Conservation (phyloP, 2,888 invertebrate genomes). For the Trisateles emortualis region DNA sequence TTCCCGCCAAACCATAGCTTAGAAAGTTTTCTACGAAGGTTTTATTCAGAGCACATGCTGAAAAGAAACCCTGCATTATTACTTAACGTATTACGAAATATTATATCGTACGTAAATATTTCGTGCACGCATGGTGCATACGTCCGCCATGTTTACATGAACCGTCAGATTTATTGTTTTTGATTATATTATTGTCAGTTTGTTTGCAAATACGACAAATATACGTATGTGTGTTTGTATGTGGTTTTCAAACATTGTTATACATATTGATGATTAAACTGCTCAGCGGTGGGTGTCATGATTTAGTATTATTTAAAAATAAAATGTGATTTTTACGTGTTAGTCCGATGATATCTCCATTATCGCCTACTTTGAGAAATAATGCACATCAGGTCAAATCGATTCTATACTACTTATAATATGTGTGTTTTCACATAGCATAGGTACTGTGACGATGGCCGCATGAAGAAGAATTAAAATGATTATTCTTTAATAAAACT, state of each 20-base stretch:
- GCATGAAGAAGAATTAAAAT: no score
- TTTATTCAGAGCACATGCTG: conserved; percentile 10
- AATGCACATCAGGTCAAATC: no score
- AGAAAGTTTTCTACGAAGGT: conserved; percentile 3
- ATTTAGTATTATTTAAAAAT: conserved; percentile 11
- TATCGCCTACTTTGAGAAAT: no score
- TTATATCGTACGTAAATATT: conserved; percentile 15
- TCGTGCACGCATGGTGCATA: conserved; percentile 17
- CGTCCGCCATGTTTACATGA: conserved; percentile 29
- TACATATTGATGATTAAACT: conserved; percentile 34
- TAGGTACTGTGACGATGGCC: no score
- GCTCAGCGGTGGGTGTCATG: background rate
- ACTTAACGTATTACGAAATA: conserved; percentile 16
- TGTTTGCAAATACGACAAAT: conserved; percentile 49
- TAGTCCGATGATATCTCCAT: background rate
- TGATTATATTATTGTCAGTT: conserved; percentile 51
- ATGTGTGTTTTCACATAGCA: no score
- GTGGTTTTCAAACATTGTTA: conserved; percentile 46
- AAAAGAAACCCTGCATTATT: conserved; percentile 13
- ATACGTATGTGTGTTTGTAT: conserved; percentile 36
- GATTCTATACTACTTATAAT: no score
- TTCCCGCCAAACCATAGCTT: conserved; percentile 10
- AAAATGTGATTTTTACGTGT: conserved; percentile 10
- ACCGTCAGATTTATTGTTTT: conserved; percentile 39
- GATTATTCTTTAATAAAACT: no score